phyloP scores from a whole-genome alignment of 2,797 vertebrate genomes.

The Tinamus major region DNA sequence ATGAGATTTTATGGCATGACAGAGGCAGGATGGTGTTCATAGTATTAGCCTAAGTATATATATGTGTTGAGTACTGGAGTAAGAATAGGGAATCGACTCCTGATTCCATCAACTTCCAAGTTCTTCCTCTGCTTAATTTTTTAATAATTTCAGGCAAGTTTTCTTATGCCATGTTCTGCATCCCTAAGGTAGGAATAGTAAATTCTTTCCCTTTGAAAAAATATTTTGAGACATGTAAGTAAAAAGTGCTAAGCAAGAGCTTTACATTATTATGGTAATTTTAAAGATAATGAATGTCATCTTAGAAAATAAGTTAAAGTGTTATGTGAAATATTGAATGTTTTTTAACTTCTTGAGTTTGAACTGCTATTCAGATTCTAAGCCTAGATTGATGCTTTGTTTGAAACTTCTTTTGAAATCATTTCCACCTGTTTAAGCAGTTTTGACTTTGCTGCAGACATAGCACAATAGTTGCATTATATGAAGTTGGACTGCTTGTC shows the following conservation, averaged over 20 bases:
- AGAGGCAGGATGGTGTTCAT: background rate
- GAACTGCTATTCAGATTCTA: constrained; percentile 12
- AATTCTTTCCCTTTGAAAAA: constrained; percentile 6
- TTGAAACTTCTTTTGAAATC: constrained; percentile 45
- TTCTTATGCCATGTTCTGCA: background rate
- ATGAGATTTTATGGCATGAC: background rate
- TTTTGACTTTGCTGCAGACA: constrained; percentile 41
- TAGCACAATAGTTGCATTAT: background rate
- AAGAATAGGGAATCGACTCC: background rate
- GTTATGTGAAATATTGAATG: background rate
- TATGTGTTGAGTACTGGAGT: background rate
- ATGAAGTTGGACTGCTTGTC: constrained; percentile 37
- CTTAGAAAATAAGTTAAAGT: background rate
- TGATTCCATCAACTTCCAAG: background rate
- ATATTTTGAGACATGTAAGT: background rate
- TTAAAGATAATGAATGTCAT: constrained; percentile 24
- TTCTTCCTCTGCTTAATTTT: background rate
- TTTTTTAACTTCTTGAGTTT: constrained; percentile 17
- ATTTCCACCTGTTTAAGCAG: constrained; percentile 54
- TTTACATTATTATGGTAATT: constrained; percentile 43
- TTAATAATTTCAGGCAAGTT: background rate
- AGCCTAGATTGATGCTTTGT: constrained; percentile 15
- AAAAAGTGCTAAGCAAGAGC: constrained; percentile 16
- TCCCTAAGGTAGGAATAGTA: background rate
- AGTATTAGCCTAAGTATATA: background rate